Conservation (phyloP, 2,113 vertebrate genomes). For the Sciurus niger region DNA sequence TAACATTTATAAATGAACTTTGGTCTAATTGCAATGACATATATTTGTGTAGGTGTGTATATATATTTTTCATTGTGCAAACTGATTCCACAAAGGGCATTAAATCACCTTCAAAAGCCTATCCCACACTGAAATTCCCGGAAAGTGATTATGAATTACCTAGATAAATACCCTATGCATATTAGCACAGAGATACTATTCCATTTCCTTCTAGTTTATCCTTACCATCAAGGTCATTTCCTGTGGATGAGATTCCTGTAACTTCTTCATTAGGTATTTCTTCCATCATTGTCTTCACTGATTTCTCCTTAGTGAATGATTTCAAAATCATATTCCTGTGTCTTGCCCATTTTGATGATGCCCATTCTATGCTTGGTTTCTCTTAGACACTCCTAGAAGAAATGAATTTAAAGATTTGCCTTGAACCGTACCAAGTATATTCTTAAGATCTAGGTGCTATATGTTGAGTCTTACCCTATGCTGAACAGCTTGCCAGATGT, state of each 20-base stretch:
- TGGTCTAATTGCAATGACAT: neutral
- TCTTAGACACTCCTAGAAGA: neutral
- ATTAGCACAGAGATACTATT: neutral
- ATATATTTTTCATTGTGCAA: neutral
- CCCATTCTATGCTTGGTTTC: neutral
- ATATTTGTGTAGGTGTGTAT: neutral
- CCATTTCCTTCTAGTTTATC: neutral
- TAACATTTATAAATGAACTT: constrained; percentile 1
- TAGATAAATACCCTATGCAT: neutral
- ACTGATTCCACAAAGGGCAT: neutral
- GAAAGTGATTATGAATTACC: neutral
- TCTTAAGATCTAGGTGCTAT: neutral
- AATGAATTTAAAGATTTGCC: neutral
- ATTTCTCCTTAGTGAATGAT: neutral
- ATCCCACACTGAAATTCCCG: neutral
- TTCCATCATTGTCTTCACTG: neutral
- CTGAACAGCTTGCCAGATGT: neutral
- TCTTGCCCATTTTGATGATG: neutral
- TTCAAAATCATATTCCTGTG: neutral
- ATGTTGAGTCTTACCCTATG: neutral
- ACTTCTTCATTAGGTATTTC: neutral
- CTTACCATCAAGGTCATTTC: neutral
- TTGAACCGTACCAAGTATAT: neutral
- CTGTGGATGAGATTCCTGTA: neutral
- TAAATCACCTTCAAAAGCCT: neutral